Evolutionary conservation across 2,797 vertebrate species (phyloP).

Genomic region (Echiichthys vipera): DNA sequence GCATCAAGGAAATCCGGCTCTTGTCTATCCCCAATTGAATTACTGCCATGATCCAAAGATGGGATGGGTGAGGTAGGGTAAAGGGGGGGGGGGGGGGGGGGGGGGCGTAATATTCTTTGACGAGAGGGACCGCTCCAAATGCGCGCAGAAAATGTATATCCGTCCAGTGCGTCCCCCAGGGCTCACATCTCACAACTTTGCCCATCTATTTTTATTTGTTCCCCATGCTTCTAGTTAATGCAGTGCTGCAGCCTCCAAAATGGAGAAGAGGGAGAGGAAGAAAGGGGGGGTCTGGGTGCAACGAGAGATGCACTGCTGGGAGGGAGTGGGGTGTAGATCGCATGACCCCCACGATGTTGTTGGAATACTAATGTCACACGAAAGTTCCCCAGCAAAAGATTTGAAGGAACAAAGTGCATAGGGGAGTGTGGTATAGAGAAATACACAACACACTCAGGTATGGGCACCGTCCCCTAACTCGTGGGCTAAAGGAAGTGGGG

Average conservation of each 20-base stretch:
- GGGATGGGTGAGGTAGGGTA: constrained; percentile 39
- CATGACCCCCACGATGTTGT: constrained; percentile 67
- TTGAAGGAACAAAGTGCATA: constrained; percentile 63
- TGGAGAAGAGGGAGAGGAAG: constrained; percentile 43
- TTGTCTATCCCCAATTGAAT: constrained; percentile 80
- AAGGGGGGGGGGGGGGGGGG: neutral
- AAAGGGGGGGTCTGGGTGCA: neutral
- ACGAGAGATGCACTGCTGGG: constrained; percentile 60
- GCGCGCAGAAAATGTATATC: constrained; percentile 74
- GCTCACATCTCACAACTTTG: constrained; percentile 78
- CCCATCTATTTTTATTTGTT: constrained; percentile 81
- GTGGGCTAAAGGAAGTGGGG: neutral
- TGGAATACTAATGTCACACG: constrained; percentile 74
- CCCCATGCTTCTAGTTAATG: constrained; percentile 75
- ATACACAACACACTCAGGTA: neutral
- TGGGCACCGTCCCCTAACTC: neutral
- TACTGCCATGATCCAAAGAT: constrained; percentile 72
- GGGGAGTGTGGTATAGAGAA: constrained; percentile 14
- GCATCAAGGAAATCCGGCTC: constrained; percentile 76
- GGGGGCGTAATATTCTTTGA: constrained; percentile 72
- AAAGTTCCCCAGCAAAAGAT: constrained; percentile 61
- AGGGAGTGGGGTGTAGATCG: constrained; percentile 63
- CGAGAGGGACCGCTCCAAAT: constrained; percentile 69
- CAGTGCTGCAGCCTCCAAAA: constrained; percentile 71
- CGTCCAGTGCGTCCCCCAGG: constrained; percentile 67